These are phyloP conservation scores for Willowsia nigromaculata DNA, from an alignment of 2,888 invertebrate species.

Conservation along the genomic window DNA sequence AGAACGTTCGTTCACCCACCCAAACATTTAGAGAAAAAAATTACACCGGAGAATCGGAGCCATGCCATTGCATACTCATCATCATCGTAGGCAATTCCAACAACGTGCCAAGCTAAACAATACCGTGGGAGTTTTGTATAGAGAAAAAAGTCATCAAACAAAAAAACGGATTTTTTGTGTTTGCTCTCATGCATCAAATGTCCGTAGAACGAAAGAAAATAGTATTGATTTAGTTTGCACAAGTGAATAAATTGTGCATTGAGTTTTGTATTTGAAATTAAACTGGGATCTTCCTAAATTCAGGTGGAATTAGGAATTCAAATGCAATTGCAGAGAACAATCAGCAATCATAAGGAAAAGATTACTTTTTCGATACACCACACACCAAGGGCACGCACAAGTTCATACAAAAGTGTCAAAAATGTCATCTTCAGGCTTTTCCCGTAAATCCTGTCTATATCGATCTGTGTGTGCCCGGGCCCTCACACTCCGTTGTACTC, in stretches of 20 bases:
- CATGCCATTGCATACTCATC: no score
- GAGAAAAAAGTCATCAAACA: not conserved
- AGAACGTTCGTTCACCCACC: not conserved
- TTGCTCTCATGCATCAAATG: constrained; percentile 4
- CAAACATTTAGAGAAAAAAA: not conserved
- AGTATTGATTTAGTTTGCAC: not conserved
- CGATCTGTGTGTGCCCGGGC: not conserved
- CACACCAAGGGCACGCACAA: not conserved
- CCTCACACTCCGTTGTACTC: no score
- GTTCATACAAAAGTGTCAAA: not conserved
- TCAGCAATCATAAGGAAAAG: not conserved
- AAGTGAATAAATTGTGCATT: no score
- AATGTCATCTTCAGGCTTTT: not conserved
- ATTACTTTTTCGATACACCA: not conserved
- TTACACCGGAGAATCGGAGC: not conserved
- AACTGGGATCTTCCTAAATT: no score
- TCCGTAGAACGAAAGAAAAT: not conserved
- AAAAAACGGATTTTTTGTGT: not conserved
- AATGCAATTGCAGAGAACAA: not conserved
- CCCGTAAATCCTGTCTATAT: not conserved
- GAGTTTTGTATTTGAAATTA: no score
- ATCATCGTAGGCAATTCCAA: no score
- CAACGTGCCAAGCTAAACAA: constrained; percentile 12
- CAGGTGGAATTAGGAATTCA: no score
- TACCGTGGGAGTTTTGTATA: not conserved